Percentiles rank a stretch among this genome's conserved stretches.
These are phyloP conservation scores for Zophobas atratus DNA, from an alignment of 1,140 invertebrate genomes.

Conservation along the genomic window DNA sequence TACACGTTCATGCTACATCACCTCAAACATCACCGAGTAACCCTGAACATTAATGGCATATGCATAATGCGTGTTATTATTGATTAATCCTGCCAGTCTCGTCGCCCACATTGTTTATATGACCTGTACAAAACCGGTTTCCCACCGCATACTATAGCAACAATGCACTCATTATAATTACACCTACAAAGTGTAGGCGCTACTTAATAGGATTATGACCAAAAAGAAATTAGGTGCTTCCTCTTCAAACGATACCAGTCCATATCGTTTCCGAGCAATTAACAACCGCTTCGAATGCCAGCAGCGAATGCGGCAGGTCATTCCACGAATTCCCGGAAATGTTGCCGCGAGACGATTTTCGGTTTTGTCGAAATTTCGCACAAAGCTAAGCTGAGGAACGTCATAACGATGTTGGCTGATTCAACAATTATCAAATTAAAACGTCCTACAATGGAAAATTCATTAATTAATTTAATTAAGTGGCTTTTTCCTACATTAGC, in stretches of 20 bases:
- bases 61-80: conserved; percentile 44
- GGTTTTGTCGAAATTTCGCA: too few species aligned
- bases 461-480: too few species aligned
- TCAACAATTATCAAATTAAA: too few species aligned
- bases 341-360: not conserved
- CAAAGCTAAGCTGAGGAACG: too few species aligned
- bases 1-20: not conserved
- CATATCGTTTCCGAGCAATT: not conserved
- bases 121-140: conserved; percentile 42
- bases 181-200: conserved; percentile 14
- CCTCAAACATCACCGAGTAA: conserved; percentile 25
- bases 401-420: too few species aligned
- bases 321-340: not conserved
- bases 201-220: conserved; percentile 11
- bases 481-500: too few species aligned
- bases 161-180: conserved; percentile 40
- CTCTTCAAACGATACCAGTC: not conserved
- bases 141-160: conserved; percentile 28
- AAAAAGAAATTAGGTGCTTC: conserved; percentile 29
- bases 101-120: conserved; percentile 43
- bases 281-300: not conserved
- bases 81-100: conserved; percentile 46
- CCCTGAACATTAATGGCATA: conserved; percentile 37
- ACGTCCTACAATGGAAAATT: too few species aligned
- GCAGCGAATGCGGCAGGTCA: not conserved